A percentile compares a stretch with the other conserved stretches of the same genome.
These are phyloP conservation scores for Calidris pygmaea DNA, from an alignment of 2,113 vertebrate genomes.

Conservation along the genomic window DNA sequence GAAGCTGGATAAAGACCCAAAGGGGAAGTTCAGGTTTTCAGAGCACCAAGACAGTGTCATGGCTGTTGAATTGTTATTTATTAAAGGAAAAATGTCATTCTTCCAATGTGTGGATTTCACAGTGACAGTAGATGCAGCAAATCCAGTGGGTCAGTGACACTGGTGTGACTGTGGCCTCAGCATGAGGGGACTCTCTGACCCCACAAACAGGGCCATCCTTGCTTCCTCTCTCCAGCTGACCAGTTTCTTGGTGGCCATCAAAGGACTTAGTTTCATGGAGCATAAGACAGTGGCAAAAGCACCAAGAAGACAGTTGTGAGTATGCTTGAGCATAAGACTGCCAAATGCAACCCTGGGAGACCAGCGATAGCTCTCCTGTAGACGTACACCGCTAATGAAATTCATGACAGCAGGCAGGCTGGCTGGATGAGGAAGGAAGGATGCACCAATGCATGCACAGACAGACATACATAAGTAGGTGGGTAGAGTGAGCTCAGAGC, in stretches of 20 bases:
- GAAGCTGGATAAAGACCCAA: background rate
- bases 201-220: background rate
- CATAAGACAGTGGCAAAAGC: background rate
- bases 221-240: background rate
- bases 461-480: background rate
- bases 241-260: background rate
- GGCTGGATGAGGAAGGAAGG: background rate
- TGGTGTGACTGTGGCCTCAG: background rate
- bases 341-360: background rate
- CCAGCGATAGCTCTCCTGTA: fast-evolving
- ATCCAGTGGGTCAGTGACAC: no score
- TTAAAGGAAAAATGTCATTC: background rate
- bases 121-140: background rate
- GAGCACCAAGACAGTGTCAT: background rate
- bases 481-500: background rate
- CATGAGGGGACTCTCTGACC: background rate
- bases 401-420: background rate
- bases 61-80: background rate
- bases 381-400: background rate
- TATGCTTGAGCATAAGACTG: background rate
- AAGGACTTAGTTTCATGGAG: background rate
- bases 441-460: no score
- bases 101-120: background rate
- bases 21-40: background rate
- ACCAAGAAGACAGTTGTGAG: background rate